Percentiles rank a stretch among this genome's conserved stretches.
Evolutionary conservation across 2,888 invertebrate genomes (phyloP).

Genomic region (Antheraea yamamai): DNA sequence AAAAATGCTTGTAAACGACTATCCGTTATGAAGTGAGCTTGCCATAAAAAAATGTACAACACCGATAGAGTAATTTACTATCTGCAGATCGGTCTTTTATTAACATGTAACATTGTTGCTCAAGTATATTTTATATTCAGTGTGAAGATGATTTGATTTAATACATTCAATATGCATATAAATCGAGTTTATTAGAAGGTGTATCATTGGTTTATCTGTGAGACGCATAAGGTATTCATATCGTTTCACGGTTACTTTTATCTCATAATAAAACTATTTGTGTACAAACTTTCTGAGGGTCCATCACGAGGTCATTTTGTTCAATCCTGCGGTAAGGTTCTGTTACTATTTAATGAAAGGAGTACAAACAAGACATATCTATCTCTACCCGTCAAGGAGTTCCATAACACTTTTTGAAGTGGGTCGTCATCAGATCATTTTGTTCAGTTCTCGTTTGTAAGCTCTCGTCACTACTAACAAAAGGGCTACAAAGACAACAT

Average conservation of each 20-base stretch:
- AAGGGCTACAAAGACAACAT: too few relatives aligned
- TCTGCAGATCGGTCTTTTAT: background rate
- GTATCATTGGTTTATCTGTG: background rate
- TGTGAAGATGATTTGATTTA: background rate
- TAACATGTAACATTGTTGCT: background rate
- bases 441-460: too few relatives aligned
- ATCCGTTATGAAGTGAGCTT: conserved; percentile 19
- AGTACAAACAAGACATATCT: too few relatives aligned
- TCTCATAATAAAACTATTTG: background rate
- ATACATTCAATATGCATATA: background rate
- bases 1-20: conserved; percentile 17
- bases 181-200: background rate
- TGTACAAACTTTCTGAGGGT: too few relatives aligned
- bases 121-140: background rate
- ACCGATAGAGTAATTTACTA: background rate
- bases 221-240: background rate
- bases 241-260: background rate
- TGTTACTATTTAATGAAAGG: too few relatives aligned
- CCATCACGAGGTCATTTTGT: too few relatives aligned
- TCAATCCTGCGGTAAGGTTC: too few relatives aligned
- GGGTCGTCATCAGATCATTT: too few relatives aligned
- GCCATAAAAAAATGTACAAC: conserved; percentile 10
- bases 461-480: too few relatives aligned
- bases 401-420: too few relatives aligned
- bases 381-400: too few relatives aligned